A percentile compares a stretch with the other conserved stretches of the same genome.
phyloP scores from a whole-genome alignment of 1,140 invertebrate genomes.

The Lepidurus arcticus region DNA sequence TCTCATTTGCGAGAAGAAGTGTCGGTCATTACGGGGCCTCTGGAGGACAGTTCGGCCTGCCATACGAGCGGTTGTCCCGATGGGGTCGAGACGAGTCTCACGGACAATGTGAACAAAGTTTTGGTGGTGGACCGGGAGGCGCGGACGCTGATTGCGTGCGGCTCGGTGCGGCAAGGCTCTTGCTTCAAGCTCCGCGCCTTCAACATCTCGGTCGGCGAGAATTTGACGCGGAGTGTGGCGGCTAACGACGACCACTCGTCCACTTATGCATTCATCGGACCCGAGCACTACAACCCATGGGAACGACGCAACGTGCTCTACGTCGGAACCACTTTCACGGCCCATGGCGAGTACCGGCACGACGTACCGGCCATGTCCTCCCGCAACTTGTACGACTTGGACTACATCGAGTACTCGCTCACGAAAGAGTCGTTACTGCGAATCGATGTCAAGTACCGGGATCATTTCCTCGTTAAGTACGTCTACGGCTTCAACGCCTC shows the following conservation, averaged over 20 bases:
- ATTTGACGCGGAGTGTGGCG: conserved; percentile 72
- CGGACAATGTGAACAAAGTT: conserved; percentile 86
- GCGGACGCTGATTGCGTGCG: conserved; percentile 76
- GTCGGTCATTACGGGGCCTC: conserved; percentile 64
- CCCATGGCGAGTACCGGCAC: conserved; percentile 84
- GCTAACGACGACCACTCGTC: conserved; percentile 86
- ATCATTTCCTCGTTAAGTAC: conserved; percentile 90
- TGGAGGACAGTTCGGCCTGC: conserved; percentile 77
- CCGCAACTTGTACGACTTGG: conserved; percentile 67
- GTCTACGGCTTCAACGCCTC: conserved; percentile 92
- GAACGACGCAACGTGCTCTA: conserved; percentile 75
- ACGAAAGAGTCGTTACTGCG: conserved; percentile 78
- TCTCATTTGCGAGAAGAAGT: conserved; percentile 63
- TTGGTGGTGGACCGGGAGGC: conserved; percentile 78
- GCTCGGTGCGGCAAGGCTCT: conserved; percentile 78
- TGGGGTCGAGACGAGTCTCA: conserved; percentile 55
- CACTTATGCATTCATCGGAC: conserved; percentile 90
- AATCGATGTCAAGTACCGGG: conserved; percentile 88
- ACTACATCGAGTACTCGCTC: conserved; percentile 75
- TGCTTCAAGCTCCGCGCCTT: conserved; percentile 76
- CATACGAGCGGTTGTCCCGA: conserved; percentile 69
- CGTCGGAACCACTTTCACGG: conserved; percentile 90
- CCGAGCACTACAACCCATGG: conserved; percentile 73
- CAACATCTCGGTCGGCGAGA: conserved; percentile 69
- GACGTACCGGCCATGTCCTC: conserved; percentile 88